phyloP scores from a whole-genome alignment of 1,140 invertebrate genomes.

The Coboldia fuscipes region DNA sequence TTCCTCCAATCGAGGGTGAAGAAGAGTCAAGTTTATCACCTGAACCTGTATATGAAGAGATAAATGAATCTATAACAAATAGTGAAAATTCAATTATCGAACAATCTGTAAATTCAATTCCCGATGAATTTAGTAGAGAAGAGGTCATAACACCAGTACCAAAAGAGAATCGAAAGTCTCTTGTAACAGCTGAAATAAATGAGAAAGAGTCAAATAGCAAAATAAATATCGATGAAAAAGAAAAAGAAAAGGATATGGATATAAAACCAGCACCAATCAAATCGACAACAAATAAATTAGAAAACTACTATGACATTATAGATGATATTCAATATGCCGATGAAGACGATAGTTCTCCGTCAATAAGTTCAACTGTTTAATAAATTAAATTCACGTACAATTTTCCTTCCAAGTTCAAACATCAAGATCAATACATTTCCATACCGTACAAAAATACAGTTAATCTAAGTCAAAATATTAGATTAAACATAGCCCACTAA shows the following conservation, averaged over 20 bases:
- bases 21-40: no score
- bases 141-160: constrained; percentile 1
- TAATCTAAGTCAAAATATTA: no score
- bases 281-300: constrained; percentile 12
- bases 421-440: no score
- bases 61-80: no score
- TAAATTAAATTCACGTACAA: no score
- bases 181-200: background rate
- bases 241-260: constrained; percentile 26
- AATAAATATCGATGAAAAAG: constrained; percentile 4
- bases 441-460: no score
- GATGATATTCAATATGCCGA: constrained; percentile 29
- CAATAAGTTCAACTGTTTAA: no score
- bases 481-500: no score
- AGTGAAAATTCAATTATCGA: no score
- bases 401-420: no score
- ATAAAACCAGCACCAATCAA: no score
- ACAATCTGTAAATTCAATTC: background rate
- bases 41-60: no score
- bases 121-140: background rate
- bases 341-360: constrained; percentile 16
- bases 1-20: constrained; percentile 48
- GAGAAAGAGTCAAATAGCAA: background rate
- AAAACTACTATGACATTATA: constrained; percentile 18
- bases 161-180: background rate